phyloP scores from a whole-genome alignment of 2,113 vertebrate species.

The Tachuris rubrigastra region DNA sequence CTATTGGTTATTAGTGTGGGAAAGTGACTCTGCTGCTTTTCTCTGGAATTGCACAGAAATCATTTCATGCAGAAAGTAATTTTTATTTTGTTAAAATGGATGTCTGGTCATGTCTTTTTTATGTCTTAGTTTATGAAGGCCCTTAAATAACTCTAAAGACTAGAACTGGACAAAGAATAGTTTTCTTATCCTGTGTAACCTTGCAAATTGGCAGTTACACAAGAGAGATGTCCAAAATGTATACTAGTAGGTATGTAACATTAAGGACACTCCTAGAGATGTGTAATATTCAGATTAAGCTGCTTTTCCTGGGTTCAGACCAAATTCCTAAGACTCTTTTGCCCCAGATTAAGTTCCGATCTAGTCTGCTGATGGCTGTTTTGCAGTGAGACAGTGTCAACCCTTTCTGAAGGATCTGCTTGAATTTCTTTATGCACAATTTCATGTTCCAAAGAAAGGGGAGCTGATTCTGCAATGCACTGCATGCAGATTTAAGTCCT shows the following conservation, averaged over 20 bases:
- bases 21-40: not conserved
- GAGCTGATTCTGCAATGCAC: not conserved
- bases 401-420: not conserved
- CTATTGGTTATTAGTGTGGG: slow-evolving; percentile 13
- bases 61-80: not conserved
- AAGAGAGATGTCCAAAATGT: not conserved
- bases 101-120: not conserved
- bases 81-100: not conserved
- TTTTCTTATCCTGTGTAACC: not conserved
- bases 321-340: not conserved
- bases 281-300: not conserved
- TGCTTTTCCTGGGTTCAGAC: not conserved
- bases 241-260: not conserved
- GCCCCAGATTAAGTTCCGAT: not conserved
- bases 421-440: not conserved
- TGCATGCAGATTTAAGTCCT: not conserved
- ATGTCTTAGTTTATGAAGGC: not conserved
- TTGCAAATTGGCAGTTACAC: not conserved
- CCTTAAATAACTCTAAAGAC: not conserved
- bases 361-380: not conserved
- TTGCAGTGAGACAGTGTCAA: not conserved
- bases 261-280: not conserved
- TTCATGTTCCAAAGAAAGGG: not conserved
- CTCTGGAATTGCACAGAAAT: not conserved
- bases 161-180: not conserved